Evolutionary conservation across 2,113 vertebrate species (phyloP), one percentile per base, ranked within the genome.

Genomic region (Martes martes): DNA sequence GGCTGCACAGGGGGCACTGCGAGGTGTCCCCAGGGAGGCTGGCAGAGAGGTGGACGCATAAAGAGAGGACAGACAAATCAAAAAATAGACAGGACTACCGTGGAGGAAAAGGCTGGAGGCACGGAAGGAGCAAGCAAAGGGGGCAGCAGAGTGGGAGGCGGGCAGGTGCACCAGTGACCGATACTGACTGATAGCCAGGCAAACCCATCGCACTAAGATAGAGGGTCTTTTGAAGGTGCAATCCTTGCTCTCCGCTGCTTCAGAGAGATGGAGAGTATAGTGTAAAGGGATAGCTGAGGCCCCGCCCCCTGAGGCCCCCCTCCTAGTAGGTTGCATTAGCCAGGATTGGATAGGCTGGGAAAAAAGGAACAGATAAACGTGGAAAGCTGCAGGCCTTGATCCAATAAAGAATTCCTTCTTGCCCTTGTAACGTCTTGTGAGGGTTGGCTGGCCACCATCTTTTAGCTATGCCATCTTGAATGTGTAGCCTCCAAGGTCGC

Each of bases 1-100:
- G n/a, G 18, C 16, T 0, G 10, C 7, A 0, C 42, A 9, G 14
- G 19, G 9, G 50, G 47, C 14, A 11, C 31, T 10, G 14, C 33
- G 1, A 36, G n/a, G 24, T 16, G 42, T 36, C 73, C n/a, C 79
- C 16, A 2, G 50, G 90, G 26, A 61, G 21, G 47, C 63, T 13
- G 94, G 76, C 24, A 4, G 67, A 73, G 52, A 28, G 79, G 65
- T 28, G 74, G 88, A 18, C 36, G 13, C 36, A 23, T 26, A 59
- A 15, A 73, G 55, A 67, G 39, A 26, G 2, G 31, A 74, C 15
- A 42, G 39, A 61, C 16, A n/a, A 18, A 18, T 4, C 84, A 84
- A 57, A 45, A 74, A 59, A 23, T 2, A 71, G 55, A 39, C 36
- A 65, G 57, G 55, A 39, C 76, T 31, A 1, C 13, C 14, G 6